Base-by-base conservation (phyloP, 23 tunicate genomes). In the Ciona savignyi region DNA sequence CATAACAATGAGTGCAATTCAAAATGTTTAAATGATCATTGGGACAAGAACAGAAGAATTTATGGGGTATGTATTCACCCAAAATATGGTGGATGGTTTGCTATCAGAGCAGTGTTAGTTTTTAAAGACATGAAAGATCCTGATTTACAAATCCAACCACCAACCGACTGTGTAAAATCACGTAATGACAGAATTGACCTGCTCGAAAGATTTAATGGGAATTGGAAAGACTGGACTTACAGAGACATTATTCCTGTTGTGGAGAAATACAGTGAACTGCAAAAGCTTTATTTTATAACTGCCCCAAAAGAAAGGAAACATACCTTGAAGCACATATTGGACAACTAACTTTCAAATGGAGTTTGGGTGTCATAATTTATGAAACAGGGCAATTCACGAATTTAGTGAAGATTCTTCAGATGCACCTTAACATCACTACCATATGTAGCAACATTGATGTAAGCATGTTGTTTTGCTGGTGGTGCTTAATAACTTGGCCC, bases 61-160 rank as follows among this genome's bases (percentile, higher is more conserved):
- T 83, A 64, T 62, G 99, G 99, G 22, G 83, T 84, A 60, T 95
- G 96, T 61, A 48, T 88, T 30, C 99, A 95, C 62, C 92, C 92
- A 2, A 61, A 68, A 60, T 95, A 70, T 72, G 99, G 99, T 4
- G 99, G 99, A 29, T 95, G 95, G 90, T 95, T 95, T 84, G 90
- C 99, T 11, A 85, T 91, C 2, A 61, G 97, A 51, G 29, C 83
- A 69, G 91, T 84, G 26, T 33, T 91, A 9, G 71, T 91, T 23
- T 84, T 91, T 34, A 27, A 63, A 3, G 63, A 91, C 11, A 3
- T 88, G 2, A 23, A n/a, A 20, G 34, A 65, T 29, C 2, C 77
- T 28, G 11, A 25, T 35, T 30, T 80, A 24, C 21, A 29, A 23
- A 33, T 74, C 11, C 35, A 0, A 4, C 51, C 33, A 15, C 78